Percentiles rank a stretch among this genome's conserved stretches.
These are phyloP conservation scores for Athrips mouffetella DNA, from an alignment of 2,888 invertebrate genomes.

Conservation along the genomic window DNA sequence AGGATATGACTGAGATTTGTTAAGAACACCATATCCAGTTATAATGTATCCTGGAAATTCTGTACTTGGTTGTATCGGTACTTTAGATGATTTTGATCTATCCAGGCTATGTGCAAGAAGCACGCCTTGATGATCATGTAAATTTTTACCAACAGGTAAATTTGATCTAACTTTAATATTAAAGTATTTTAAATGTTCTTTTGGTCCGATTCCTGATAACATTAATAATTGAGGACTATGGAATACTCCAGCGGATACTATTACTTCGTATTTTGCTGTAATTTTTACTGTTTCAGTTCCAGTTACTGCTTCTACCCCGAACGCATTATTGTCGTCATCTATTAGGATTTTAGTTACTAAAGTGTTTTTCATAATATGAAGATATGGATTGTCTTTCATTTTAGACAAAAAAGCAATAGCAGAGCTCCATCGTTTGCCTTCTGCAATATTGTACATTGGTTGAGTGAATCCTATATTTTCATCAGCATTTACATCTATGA, in stretches of 20 bases:
- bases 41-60: constrained; percentile 20
- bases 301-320: background rate
- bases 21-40: constrained; percentile 66
- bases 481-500: constrained; percentile 34
- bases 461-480: background rate
- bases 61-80: constrained; percentile 38
- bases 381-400: constrained; percentile 57
- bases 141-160: constrained; percentile 59
- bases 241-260: constrained; percentile 11
- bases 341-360: constrained; percentile 32
- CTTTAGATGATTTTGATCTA: constrained; percentile 15
- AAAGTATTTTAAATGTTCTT: constrained; percentile 40
- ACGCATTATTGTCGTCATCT: constrained; percentile 27
- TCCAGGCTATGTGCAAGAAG: constrained; percentile 32
- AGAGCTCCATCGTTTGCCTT: background rate
- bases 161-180: constrained; percentile 51
- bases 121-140: constrained; percentile 61
- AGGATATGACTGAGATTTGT: constrained; percentile 70
- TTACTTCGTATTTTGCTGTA: constrained; percentile 10
- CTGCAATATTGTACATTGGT: background rate
- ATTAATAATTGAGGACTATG: constrained; percentile 64
- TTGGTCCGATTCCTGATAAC: constrained; percentile 69
- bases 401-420: constrained; percentile 36
- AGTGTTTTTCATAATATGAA: constrained; percentile 54
- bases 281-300: background rate